phyloP scores from a whole-genome alignment of 2,888 invertebrate species.

The Bembecia ichneumoniformis region DNA sequence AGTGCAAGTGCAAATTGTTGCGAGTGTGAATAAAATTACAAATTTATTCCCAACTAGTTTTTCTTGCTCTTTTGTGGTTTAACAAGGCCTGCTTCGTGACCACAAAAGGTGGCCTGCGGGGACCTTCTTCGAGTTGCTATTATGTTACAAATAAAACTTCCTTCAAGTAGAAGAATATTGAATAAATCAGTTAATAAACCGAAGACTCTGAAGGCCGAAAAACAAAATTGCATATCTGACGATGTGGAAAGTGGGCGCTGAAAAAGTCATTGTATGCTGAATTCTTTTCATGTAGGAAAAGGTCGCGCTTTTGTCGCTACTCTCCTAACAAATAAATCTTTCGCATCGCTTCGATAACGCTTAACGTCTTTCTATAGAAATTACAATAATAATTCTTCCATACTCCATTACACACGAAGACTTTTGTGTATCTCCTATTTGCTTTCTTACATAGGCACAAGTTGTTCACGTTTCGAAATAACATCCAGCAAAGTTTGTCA shows the following conservation, averaged over 20 bases:
- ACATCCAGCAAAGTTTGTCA: background rate
- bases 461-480: no score
- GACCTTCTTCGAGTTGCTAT: no score
- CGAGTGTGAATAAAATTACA: no score
- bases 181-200: background rate
- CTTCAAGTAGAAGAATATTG: background rate
- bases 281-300: background rate
- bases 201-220: background rate
- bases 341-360: slow-evolving; percentile 23
- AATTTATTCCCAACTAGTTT: no score
- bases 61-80: no score
- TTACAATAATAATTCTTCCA: slow-evolving; percentile 48
- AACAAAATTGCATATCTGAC: background rate
- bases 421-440: slow-evolving; percentile 17
- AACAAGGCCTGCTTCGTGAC: no score
- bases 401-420: slow-evolving; percentile 41
- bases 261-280: background rate
- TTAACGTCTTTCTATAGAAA: slow-evolving; percentile 31
- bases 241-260: background rate
- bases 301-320: slow-evolving; percentile 9
- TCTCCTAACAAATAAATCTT: slow-evolving; percentile 26
- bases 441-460: background rate
- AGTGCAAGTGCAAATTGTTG: no score
- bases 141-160: no score
- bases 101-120: no score